These are phyloP conservation scores for Varanus komodoensis DNA, from an alignment of 2,113 vertebrate genomes.

Conservation along the genomic window DNA sequence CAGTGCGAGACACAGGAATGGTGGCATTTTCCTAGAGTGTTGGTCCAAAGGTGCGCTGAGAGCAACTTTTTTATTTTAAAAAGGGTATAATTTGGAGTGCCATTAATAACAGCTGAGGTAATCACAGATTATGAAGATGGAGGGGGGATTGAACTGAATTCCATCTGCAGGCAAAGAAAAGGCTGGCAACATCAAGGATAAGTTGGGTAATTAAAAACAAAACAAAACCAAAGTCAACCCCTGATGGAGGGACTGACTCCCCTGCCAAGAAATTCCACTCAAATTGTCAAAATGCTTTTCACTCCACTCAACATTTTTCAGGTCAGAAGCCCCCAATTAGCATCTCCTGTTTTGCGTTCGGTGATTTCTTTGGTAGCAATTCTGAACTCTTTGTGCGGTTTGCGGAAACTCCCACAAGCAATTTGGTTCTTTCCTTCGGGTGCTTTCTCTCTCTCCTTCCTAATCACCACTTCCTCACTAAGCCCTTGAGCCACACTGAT, in stretches of 20 bases:
- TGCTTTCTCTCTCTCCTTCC: not conserved
- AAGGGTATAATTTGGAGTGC: not conserved
- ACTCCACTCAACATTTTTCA: not conserved
- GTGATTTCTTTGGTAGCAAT: not conserved
- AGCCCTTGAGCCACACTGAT: not conserved
- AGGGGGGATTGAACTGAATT: not conserved
- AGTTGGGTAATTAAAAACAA: not conserved
- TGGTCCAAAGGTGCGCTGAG: not conserved
- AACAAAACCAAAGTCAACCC: no score
- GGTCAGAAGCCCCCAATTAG: not conserved
- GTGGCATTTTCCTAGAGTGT: not conserved
- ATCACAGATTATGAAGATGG: rapidly evolving
- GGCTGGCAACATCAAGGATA: not conserved
- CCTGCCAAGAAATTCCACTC: not conserved
- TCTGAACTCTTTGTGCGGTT: not conserved
- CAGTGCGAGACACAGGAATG: not conserved
- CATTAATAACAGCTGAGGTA: not conserved
- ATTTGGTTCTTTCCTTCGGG: not conserved
- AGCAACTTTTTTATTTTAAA: not conserved
- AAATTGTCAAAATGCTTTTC: not conserved
- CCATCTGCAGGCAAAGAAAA: slow-evolving; percentile 30
- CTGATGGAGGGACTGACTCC: not conserved
- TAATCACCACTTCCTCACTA: not conserved
- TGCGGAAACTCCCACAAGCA: not conserved
- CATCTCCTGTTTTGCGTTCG: not conserved